Evolutionary conservation across 2,888 invertebrate species (phyloP).

Genomic region (Galerucella calmariensis): DNA sequence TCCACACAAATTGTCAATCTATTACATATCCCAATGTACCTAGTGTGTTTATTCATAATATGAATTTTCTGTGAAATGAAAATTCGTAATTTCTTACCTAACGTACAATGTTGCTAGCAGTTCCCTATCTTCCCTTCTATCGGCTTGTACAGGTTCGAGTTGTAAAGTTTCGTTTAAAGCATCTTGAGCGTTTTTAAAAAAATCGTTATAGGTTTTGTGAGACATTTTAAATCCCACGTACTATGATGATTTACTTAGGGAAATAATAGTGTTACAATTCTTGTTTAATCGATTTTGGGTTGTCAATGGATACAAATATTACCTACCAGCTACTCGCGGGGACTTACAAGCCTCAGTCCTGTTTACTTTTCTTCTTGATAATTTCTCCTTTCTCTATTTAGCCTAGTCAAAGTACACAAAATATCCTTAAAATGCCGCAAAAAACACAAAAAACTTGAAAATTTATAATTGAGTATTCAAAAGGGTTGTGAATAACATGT

Average conservation of each 20-base stretch:
- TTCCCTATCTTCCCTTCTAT: slow-evolving; percentile 71
- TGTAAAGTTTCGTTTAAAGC: slow-evolving; percentile 72
- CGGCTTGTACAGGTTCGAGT: slow-evolving; percentile 72
- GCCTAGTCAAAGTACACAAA: too few relatives aligned
- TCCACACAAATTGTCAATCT: slow-evolving; percentile 86
- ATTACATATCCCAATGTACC: slow-evolving; percentile 82
- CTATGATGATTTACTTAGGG: too few relatives aligned
- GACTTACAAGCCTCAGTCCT: too few relatives aligned
- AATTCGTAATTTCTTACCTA: slow-evolving; percentile 49
- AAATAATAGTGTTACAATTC: neutral
- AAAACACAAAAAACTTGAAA: too few relatives aligned
- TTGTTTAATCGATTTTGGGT: slow-evolving; percentile 18
- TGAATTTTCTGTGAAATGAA: neutral
- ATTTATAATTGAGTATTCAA: too few relatives aligned
- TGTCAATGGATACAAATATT: neutral
- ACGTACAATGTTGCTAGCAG: slow-evolving; percentile 79
- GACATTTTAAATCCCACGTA: slow-evolving; percentile 70
- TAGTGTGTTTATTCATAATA: neutral
- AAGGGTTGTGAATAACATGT: too few relatives aligned
- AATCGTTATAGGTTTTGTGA: slow-evolving; percentile 76
- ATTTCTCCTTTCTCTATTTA: too few relatives aligned
- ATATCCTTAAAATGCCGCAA: too few relatives aligned
- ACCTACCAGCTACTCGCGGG: too few relatives aligned
- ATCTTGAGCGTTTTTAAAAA: slow-evolving; percentile 76
- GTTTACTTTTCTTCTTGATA: too few relatives aligned